These are phyloP conservation scores for Caenorhabditis wallacei DNA, from an alignment of 2,888 invertebrate species.

Conservation along the genomic window DNA sequence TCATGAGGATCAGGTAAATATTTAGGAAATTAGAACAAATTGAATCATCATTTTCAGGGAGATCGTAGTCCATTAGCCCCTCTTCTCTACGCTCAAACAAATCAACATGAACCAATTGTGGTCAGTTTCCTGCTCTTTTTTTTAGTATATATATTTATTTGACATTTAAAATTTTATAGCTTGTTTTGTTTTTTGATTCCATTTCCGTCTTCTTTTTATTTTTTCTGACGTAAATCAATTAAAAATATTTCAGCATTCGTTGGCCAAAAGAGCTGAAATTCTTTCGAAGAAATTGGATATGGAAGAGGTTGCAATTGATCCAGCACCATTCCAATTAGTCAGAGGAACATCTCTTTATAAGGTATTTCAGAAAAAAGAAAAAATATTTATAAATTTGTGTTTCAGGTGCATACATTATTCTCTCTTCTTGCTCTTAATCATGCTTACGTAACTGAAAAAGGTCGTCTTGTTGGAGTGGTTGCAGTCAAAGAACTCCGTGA, in stretches of 20 bases:
- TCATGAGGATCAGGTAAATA: conserved; percentile 75
- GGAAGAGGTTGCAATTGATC: conserved; percentile 89
- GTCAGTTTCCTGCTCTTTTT: conserved; percentile 34
- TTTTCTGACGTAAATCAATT: conserved; percentile 17
- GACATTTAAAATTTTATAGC: conserved; percentile 34
- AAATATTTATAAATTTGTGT: too few species aligned
- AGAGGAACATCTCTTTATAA: conserved; percentile 82
- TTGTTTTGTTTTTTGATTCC: conserved; percentile 24
- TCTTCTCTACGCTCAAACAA: conserved; percentile 71
- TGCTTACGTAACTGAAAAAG: conserved; percentile 98
- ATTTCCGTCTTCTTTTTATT: conserved; percentile 8
- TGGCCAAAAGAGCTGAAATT: conserved; percentile 74
- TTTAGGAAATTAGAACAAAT: background rate
- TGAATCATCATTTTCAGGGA: conserved; percentile 43
- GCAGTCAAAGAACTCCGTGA: conserved; percentile 89
- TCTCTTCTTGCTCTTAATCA: conserved; percentile 99
- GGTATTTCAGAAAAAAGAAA: too few species aligned
- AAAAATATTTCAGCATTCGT: conserved; percentile 70
- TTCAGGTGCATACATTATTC: conserved; percentile 95
- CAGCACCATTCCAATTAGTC: conserved; percentile 86
- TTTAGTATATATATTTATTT: background rate
- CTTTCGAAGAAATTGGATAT: conserved; percentile 79
- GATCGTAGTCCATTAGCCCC: conserved; percentile 70
- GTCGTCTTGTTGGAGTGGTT: conserved; percentile 95
- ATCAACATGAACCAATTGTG: conserved; percentile 64